Conservation (phyloP, 2,113 vertebrate genomes). For the Rhynchomys soricoides region DNA sequence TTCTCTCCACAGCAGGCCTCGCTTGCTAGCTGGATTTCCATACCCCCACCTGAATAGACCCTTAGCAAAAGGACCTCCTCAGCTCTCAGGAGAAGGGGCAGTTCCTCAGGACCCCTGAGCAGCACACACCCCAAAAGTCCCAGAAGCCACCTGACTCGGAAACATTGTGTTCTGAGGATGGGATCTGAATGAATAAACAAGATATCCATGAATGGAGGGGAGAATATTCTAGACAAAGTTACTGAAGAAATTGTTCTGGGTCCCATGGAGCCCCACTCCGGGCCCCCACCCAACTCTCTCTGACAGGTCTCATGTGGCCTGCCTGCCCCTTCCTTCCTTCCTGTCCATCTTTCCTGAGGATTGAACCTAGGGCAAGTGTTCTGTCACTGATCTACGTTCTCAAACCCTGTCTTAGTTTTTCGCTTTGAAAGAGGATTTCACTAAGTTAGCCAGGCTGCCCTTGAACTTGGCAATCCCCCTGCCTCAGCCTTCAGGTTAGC, state of each 20-base stretch:
- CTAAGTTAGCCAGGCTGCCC: neutral
- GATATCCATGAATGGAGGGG: accelerated
- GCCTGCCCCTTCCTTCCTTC: neutral
- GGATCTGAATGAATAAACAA: accelerated
- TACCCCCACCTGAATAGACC: neutral
- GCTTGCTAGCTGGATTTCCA: neutral
- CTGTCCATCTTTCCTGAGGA: neutral
- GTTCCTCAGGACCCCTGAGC: neutral
- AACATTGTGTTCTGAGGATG: accelerated
- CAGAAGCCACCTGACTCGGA: neutral
- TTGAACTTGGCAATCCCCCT: neutral
- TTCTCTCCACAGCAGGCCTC: neutral
- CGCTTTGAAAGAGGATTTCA: neutral
- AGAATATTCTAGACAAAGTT: neutral
- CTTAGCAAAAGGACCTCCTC: neutral
- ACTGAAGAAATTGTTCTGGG: neutral
- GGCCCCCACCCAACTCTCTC: no score
- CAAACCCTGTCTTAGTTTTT: neutral
- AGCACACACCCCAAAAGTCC: accelerated
- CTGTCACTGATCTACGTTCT: neutral
- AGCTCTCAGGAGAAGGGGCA: neutral
- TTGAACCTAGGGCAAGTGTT: neutral
- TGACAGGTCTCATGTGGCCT: neutral
- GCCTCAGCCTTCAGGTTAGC: neutral
- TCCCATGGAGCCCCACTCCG: neutral